These are phyloP conservation scores for Piezodorus guildinii DNA, from an alignment of 1,140 invertebrate genomes.

Conservation along the genomic window DNA sequence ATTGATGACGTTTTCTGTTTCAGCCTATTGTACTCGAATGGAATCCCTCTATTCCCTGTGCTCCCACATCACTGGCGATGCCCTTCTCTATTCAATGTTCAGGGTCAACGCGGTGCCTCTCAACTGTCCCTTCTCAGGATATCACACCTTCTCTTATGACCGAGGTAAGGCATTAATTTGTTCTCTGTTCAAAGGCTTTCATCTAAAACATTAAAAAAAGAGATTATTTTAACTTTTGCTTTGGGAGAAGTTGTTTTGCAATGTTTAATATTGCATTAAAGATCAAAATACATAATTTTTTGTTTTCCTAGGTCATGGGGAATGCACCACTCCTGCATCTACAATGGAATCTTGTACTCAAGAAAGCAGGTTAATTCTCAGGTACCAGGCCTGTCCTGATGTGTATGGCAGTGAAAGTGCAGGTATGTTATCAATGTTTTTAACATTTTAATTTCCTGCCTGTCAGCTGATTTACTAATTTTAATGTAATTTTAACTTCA, in stretches of 20 bases:
- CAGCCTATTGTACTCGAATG: conserved; percentile 45
- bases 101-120: conserved; percentile 51
- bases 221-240: no score
- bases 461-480: no score
- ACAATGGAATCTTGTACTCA: conserved; percentile 52
- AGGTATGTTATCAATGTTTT: conserved; percentile 38
- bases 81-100: conserved; percentile 60
- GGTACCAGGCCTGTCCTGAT: conserved; percentile 54
- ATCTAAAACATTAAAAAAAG: no score
- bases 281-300: neutral
- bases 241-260: no score
- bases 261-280: no score
- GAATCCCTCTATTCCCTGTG: conserved; percentile 47
- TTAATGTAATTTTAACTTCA: conserved; percentile 29
- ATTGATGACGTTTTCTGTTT: conserved; percentile 22
- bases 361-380: conserved; percentile 44
- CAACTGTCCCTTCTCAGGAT: conserved; percentile 58
- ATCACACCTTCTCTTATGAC: conserved; percentile 69
- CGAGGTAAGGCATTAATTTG: conserved; percentile 32
- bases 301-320: conserved; percentile 46
- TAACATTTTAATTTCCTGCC: neutral
- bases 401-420: conserved; percentile 55
- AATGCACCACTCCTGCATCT: conserved; percentile 54
- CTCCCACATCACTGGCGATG: conserved; percentile 54
- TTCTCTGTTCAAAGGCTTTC: no score